Percentiles rank a stretch among this genome's conserved stretches.
Evolutionary conservation across 2,113 vertebrate genomes (phyloP).

Genomic region (Solea solea): DNA sequence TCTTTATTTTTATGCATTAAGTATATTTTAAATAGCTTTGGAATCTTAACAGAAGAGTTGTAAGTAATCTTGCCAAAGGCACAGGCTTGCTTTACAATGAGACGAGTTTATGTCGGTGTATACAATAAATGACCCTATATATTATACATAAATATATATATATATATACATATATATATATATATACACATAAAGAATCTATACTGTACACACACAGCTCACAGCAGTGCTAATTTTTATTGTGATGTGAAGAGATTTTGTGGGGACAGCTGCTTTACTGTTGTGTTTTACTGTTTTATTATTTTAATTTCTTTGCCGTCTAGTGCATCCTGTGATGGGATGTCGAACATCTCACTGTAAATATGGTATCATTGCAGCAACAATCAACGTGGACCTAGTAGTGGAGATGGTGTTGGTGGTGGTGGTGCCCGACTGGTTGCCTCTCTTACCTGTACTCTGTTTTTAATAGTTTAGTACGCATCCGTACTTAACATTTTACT

Average conservation of each 20-base stretch:
- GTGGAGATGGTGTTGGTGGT: slow-evolving; percentile 52
- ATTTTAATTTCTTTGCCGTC: slow-evolving; percentile 56
- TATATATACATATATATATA: slow-evolving; percentile 68
- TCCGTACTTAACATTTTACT: slow-evolving; percentile 53
- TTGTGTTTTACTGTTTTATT: slow-evolving; percentile 50
- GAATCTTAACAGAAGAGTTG: slow-evolving; percentile 94
- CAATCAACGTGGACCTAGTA: slow-evolving; percentile 73
- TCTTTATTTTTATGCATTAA: slow-evolving; percentile 99
- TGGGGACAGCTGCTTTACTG: slow-evolving; percentile 78
- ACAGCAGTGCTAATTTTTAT: slow-evolving; percentile 76
- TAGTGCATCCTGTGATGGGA: slow-evolving; percentile 67
- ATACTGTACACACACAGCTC: slow-evolving; percentile 75
- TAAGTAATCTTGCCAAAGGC: slow-evolving; percentile 99
- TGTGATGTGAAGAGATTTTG: slow-evolving; percentile 79
- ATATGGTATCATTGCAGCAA: slow-evolving; percentile 78
- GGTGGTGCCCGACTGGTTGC: slow-evolving; percentile 58
- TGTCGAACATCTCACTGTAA: slow-evolving; percentile 74
- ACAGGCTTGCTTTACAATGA: slow-evolving; percentile 84
- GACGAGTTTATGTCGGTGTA: slow-evolving; percentile 81
- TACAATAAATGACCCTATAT: slow-evolving; percentile 79
- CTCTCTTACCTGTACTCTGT: slow-evolving; percentile 62
- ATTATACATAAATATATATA: slow-evolving; percentile 74
- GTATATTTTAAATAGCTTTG: slow-evolving; percentile 99
- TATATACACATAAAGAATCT: slow-evolving; percentile 77
- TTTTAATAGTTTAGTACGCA: slow-evolving; percentile 60